A percentile compares a stretch with the other conserved stretches of the same genome.
These are phyloP conservation scores for Portunus trituberculatus DNA, from an alignment of 1,140 invertebrate genomes.

Conservation along the genomic window DNA sequence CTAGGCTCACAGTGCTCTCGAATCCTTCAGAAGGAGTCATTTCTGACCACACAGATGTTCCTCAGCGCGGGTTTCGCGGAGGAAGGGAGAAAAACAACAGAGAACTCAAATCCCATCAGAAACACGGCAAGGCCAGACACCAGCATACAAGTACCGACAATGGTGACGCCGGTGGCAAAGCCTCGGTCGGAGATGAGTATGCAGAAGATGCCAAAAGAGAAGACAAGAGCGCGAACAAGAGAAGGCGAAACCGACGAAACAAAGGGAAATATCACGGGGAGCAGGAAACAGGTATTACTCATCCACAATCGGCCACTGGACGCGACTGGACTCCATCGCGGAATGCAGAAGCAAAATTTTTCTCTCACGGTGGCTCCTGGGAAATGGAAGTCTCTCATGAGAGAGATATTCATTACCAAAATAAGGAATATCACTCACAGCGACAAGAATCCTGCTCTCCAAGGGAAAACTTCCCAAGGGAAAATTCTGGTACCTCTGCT, in stretches of 20 bases:
- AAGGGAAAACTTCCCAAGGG: background rate
- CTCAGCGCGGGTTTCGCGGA: background rate
- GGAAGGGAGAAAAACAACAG: background rate
- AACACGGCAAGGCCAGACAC: background rate
- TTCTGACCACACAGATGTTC: background rate
- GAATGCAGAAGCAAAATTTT: background rate
- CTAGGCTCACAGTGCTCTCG: background rate
- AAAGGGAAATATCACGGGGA: background rate
- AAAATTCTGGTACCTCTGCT: background rate
- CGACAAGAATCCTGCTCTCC: background rate
- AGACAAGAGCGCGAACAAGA: conserved; percentile 28
- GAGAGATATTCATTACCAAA: background rate
- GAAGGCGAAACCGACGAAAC: conserved; percentile 25
- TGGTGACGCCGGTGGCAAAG: background rate
- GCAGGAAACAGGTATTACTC: background rate
- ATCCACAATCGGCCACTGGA: background rate
- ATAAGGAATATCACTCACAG: background rate
- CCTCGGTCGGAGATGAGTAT: background rate
- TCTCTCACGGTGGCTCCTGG: background rate
- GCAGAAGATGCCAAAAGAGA: conserved; percentile 4
- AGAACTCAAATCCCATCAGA: background rate
- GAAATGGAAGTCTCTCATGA: background rate
- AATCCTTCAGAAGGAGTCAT: background rate
- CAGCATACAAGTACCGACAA: background rate
- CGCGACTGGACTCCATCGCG: background rate